Evolutionary conservation across 2,888 invertebrate genomes (phyloP).

Genomic region (Xylocampa areola): DNA sequence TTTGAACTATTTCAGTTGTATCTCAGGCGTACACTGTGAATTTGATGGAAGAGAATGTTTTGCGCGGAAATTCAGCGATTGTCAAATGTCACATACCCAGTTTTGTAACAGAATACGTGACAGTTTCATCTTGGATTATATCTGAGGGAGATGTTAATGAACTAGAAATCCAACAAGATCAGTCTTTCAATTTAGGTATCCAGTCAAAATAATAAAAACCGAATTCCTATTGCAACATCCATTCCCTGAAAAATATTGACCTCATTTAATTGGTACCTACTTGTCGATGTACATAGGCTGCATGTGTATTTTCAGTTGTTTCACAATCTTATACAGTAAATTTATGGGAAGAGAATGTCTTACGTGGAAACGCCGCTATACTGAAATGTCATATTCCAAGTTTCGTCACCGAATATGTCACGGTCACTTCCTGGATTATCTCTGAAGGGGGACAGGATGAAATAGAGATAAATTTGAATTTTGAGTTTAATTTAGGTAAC

Average conservation of each 20-base stretch:
- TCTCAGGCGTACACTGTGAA: slow-evolving; percentile 96
- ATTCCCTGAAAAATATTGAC: slow-evolving; percentile 10
- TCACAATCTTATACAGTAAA: slow-evolving; percentile 96
- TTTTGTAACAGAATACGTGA: slow-evolving; percentile 97
- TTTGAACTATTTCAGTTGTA: slow-evolving; percentile 92
- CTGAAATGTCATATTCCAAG: slow-evolving; percentile 98
- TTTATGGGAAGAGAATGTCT: slow-evolving; percentile 97
- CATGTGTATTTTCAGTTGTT: slow-evolving; percentile 91
- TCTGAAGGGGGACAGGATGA: slow-evolving; percentile 89
- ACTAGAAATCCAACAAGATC: slow-evolving; percentile 79
- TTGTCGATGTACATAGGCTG: slow-evolving; percentile 3
- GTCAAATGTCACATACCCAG: slow-evolving; percentile 98
- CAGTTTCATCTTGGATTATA: slow-evolving; percentile 96
- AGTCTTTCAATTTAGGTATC: slow-evolving; percentile 79
- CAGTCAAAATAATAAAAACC: slow-evolving; percentile 1
- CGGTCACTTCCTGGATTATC: slow-evolving; percentile 95
- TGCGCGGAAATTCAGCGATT: slow-evolving; percentile 96
- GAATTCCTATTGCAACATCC: slow-evolving; percentile 20
- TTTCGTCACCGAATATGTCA: slow-evolving; percentile 97
- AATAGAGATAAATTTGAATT: slow-evolving; percentile 86
- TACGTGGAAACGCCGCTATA: slow-evolving; percentile 96
- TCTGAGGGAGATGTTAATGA: slow-evolving; percentile 91
- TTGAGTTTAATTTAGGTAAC: slow-evolving; percentile 82
- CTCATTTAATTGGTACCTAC: slow-evolving; percentile 1
- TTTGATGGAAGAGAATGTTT: slow-evolving; percentile 97